Evolutionary conservation across 2,113 vertebrate genomes (phyloP), one percentile per base, ranked within the genome.

Genomic region (Amazona guildingii): DNA sequence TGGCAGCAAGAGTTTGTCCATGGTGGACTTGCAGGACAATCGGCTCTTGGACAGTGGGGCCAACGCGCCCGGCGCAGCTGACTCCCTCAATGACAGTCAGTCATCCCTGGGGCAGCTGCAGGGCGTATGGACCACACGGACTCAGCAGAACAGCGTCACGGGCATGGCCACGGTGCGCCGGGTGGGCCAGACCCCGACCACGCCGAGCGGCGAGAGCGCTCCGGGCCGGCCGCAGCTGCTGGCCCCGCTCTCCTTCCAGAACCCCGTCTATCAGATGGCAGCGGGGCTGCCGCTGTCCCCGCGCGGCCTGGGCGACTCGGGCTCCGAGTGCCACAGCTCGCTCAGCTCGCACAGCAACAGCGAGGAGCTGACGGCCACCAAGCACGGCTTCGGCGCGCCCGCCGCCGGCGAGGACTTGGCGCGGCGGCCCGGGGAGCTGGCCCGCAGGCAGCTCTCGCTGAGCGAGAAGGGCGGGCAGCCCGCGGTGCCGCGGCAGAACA

Each of bases 301-400:
- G 2, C 98, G 99, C 1, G 99, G 98, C 37, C 96, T 99, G 70
- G 98, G 97, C 3, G 99, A 99, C 98, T 99, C 99, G 0, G 98
- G 99, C 89, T 99, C 99, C 0, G 99, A 99, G 97, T 99, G 99
- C 98, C 99, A 99, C 97, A 99, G 99, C 94, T 99, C 99, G 2
- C 98, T 99, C 92, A 99, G 99, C 96, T 99, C 99, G 23, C 99
- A 99, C 96, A 99, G 99, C 98, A 99, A 99, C 98, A 99, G 99
- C 1, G 99, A 99, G 88, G 99, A 99, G 33, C 96, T 98, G 68
- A 96, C 97, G 6, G 94, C 95, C 37, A 73, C 95, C 74, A 98
- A 99, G 88, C 98, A 98, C 15, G 95, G 98, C 86, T 99, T 99
- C 55, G 96, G 98, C 76, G 98, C 98, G 87, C 97, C 98, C 10